Base-by-base conservation (phyloP, 2,888 invertebrate genomes). In the Apotomis capreana region DNA sequence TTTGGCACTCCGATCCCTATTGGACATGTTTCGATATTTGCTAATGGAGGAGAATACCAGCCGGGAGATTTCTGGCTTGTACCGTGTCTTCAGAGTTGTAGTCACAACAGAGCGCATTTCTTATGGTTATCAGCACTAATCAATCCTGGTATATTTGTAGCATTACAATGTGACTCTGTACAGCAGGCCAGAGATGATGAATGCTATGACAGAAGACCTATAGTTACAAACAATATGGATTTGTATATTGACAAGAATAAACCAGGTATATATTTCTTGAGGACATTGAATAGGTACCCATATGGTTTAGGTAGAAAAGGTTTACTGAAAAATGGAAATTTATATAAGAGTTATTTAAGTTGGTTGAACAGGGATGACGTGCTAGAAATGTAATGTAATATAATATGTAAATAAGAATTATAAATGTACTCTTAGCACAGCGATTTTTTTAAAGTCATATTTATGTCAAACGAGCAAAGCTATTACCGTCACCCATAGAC, bases 221-320 rank as follows among this genome's bases (percentile, higher is more conserved):
- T 69, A 37, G 75, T 83, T 0, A 87, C 87, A 0, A 88, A 88
- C 51, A 12, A 83, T 0, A 4, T 87, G 9, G 88, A 87, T 0
- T 55, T 78, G 3, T 80, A 81, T 15, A 80, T 80, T 0, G 78
- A 88, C 74, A 80, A 54, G 12, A 81, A 63, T 67, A 80, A 75
- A 68, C 69, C 80, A 8, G 88, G 88, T 0, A 80, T 87, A 5
- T 88, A 81, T 69, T 88, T 77, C 75, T 72, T 88, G 60, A 78
- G 84, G 0, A 87, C 88, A 0, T 74, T 76, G 3, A 84, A 86
- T 67, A 78, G 76, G 37, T 71, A 67, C 15, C 70, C 70, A 0
- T 71, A 86, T 74, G 87, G 78, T 76, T 76, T 91, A 68, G 90
- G 87, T 0, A 76, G 83, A 12, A 87, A 85, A 13, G 91, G 91